phyloP scores from a whole-genome alignment of 37 sponge, comb jelly and placozoan genomes.

The Petrosia ficiformis region DNA sequence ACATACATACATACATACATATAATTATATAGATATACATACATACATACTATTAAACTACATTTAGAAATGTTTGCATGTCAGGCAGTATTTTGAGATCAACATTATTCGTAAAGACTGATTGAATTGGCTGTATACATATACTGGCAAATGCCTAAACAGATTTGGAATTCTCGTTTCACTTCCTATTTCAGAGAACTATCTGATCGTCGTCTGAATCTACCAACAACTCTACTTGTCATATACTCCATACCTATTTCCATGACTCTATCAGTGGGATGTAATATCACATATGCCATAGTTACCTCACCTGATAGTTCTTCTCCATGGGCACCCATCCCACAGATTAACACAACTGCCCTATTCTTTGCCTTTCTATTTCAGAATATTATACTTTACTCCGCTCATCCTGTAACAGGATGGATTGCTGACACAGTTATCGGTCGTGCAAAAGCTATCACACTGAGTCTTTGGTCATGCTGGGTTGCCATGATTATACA shows the following conservation, averaged over 20 bases:
- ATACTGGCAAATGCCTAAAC: too few species aligned
- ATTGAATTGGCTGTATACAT: too few species aligned
- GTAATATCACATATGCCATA: background rate
- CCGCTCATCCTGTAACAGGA: background rate
- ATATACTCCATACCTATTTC: background rate
- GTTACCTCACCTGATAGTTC: background rate
- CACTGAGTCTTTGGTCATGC: background rate
- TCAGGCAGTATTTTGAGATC: too few species aligned
- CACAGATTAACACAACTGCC: too few species aligned
- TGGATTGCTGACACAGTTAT: background rate
- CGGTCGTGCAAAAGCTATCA: background rate
- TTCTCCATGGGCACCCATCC: too few species aligned
- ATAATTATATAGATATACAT: too few species aligned
- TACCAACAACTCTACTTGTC: background rate
- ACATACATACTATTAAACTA: too few species aligned
- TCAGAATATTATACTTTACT: background rate
- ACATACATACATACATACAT: too few species aligned
- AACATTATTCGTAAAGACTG: too few species aligned
- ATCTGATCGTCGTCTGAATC: background rate
- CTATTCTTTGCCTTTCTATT: background rate
- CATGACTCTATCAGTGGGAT: background rate
- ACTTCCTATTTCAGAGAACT: background rate
- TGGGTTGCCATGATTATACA: background rate
- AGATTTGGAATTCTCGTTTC: too few species aligned
- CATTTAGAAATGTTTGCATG: too few species aligned